A percentile compares a stretch with the other conserved stretches of the same genome.
These are phyloP conservation scores for Riparia riparia DNA, from an alignment of 2,113 vertebrate species.

Conservation along the genomic window DNA sequence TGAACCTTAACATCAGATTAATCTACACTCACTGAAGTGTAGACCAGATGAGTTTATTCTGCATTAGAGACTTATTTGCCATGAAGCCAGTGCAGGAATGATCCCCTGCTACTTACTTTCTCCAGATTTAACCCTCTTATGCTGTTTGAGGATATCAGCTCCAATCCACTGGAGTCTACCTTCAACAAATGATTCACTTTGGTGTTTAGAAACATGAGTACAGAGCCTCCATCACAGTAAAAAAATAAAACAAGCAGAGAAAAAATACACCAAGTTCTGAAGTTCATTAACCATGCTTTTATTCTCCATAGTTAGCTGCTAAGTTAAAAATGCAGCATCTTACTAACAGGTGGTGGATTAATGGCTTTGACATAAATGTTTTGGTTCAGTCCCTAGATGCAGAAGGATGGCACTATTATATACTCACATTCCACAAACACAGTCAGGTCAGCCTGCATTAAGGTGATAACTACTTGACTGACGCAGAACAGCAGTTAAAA, in stretches of 20 bases:
- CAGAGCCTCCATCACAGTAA: background rate
- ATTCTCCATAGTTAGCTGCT: background rate
- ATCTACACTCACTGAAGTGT: background rate
- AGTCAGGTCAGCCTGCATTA: background rate
- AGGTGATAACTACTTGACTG: background rate
- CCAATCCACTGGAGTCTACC: background rate
- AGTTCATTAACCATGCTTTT: background rate
- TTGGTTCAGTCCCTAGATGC: background rate
- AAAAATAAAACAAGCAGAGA: background rate
- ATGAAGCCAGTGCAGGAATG: background rate
- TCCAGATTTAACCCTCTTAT: background rate
- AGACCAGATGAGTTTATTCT: background rate
- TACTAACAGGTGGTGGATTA: background rate
- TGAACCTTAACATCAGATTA: background rate
- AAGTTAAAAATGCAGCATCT: background rate
- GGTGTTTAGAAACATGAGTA: background rate
- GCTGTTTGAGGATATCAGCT: background rate
- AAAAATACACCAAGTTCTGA: background rate
- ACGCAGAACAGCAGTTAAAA: background rate
- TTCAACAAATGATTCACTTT: background rate
- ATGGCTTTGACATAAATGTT: background rate
- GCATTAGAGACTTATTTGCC: background rate
- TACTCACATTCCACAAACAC: background rate
- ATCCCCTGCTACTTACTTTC: background rate
- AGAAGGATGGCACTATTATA: background rate